Percentiles rank a stretch among this genome's conserved stretches.
These are phyloP conservation scores for Melanophora roralis DNA, from an alignment of 2,888 invertebrate species.

Conservation along the genomic window DNA sequence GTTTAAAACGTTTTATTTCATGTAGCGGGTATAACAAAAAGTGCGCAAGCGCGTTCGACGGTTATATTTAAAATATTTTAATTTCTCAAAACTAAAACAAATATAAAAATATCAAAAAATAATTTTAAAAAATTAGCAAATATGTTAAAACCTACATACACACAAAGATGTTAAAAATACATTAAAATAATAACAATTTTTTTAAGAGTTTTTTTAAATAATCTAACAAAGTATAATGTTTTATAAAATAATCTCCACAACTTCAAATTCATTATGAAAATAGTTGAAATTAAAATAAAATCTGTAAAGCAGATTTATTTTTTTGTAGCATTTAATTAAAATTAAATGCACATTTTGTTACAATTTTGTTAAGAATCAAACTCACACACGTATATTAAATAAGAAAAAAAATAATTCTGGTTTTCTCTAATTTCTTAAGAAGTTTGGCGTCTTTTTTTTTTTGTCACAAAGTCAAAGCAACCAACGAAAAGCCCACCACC, in stretches of 20 bases:
- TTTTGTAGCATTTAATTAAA: too few relatives aligned
- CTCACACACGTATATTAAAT: neutral
- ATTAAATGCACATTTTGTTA: constrained; percentile 45
- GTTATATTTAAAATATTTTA: constrained; percentile 24
- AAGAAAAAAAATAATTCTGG: constrained; percentile 13
- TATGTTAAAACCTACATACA: neutral
- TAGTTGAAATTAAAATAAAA: neutral
- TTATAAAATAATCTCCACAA: neutral
- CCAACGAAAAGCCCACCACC: constrained; percentile 58
- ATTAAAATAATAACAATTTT: neutral
- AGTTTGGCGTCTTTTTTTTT: constrained; percentile 43
- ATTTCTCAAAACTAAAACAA: neutral
- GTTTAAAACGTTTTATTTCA: constrained; percentile 64
- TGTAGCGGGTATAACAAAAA: constrained; percentile 59
- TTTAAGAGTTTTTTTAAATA: neutral
- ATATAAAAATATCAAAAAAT: neutral
- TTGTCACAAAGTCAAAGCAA: constrained; percentile 34
- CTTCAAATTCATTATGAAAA: too few relatives aligned
- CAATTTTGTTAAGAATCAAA: constrained; percentile 27
- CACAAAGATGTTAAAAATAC: too few relatives aligned
- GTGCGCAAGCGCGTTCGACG: constrained; percentile 63
- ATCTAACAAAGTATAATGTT: too few relatives aligned
- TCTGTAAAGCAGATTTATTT: neutral
- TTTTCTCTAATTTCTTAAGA: constrained; percentile 51
- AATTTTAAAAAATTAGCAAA: neutral